Conservation (phyloP, 2,113 vertebrate species). For the Blennius ocellaris region DNA sequence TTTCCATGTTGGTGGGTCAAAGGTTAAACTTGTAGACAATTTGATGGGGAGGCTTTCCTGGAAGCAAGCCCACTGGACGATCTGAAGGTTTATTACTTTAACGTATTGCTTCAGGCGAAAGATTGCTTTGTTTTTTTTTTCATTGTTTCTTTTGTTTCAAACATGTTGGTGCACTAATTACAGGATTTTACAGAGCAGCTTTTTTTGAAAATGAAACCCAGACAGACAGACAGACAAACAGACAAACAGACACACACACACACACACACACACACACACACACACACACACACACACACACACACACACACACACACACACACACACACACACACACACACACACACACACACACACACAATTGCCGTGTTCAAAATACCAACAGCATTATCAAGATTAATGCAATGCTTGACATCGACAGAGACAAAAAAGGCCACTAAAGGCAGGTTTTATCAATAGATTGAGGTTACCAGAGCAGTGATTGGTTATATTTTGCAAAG, state of each 20-base stretch:
- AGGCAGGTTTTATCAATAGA: background rate
- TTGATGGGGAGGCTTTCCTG: slow-evolving; percentile 27
- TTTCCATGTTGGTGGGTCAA: slow-evolving; percentile 36
- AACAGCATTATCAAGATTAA: background rate
- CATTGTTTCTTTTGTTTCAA: slow-evolving; percentile 11
- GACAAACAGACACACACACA: slow-evolving; percentile 18
- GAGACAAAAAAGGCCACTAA: background rate
- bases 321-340: slow-evolving; percentile 1
- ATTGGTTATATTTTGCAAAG: slow-evolving; percentile 23
- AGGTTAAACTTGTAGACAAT: slow-evolving; percentile 42
- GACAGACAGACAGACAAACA: no score
- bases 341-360: slow-evolving; percentile 1
- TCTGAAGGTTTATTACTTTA: slow-evolving; percentile 18
- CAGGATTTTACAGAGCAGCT: no score
- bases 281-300: background rate
- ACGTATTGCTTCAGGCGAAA: background rate
- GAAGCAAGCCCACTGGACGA: slow-evolving; percentile 29
- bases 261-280: background rate
- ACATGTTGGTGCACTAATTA: background rate
- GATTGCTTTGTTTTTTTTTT: background rate
- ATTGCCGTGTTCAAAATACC: slow-evolving; percentile 1
- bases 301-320: background rate
- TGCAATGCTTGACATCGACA: slow-evolving; percentile 8
- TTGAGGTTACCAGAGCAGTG: slow-evolving; percentile 10
- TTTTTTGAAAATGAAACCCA: no score